Percentiles rank a stretch among this genome's conserved stretches.
Conservation (phyloP, 2,113 vertebrate species). For the Ciconia boyciana region DNA sequence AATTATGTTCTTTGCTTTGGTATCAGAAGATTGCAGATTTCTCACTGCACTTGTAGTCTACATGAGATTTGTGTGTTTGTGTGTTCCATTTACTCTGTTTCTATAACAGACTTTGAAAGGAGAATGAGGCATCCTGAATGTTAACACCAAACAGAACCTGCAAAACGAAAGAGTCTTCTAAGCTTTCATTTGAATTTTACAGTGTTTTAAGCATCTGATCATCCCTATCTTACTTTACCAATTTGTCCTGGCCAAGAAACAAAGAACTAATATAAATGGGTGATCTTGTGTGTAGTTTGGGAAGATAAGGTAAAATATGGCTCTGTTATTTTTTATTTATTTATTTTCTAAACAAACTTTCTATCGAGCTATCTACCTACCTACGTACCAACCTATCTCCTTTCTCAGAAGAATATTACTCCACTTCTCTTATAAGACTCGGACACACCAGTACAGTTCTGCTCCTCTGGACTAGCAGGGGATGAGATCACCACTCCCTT, state of each 20-base stretch:
- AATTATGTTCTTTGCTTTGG: slow-evolving; percentile 4
- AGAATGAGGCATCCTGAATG: not conserved
- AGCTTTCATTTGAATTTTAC: not conserved
- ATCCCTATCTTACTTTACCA: not conserved
- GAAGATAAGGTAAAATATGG: not conserved
- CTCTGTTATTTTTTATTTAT: no score
- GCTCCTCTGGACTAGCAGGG: not conserved
- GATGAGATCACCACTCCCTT: not conserved
- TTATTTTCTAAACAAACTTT: not conserved
- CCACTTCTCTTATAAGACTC: not conserved
- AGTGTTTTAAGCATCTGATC: not conserved
- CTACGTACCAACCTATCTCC: accelerated
- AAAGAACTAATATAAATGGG: not conserved
- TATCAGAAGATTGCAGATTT: slow-evolving; percentile 3
- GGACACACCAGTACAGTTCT: not conserved
- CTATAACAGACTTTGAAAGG: not conserved
- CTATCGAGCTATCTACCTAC: not conserved
- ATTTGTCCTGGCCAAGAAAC: not conserved
- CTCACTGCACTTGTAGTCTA: not conserved
- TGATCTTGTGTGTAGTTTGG: not conserved
- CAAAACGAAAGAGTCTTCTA: not conserved
- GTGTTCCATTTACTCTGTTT: not conserved
- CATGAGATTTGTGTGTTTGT: not conserved
- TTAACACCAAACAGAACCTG: not conserved
- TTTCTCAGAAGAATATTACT: not conserved